Evolutionary conservation across 1,140 invertebrate genomes (phyloP), one percentile per base, ranked within the genome.

Genomic region (Chrysomallon squamiferum): DNA sequence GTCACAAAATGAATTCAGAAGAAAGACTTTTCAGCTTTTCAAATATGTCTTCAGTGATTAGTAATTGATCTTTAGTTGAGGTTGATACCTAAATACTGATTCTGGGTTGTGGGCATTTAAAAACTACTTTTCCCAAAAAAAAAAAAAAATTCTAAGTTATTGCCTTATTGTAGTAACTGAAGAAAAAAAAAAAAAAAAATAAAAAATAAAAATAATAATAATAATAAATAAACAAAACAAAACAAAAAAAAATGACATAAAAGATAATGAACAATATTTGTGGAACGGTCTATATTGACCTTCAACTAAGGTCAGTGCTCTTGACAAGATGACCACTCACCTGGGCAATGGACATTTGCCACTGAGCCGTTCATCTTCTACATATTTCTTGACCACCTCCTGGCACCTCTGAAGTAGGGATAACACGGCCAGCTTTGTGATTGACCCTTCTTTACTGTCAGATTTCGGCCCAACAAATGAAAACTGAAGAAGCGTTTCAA

Each of bases 401-500:
- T 96, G 92, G 80, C 97, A 98, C 68, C 96, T 88, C 59, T 81
- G 78, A 52, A 98, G 86, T 11, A 98, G 86, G 2, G 95, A 93
- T 25, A 94, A 93, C 20, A 98, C 94, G 2, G 96, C 96, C 65
- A 98, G 84, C 66, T 92, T 90, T 2, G 92, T 93, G 33, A 93
- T 92, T 59, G 93, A 77, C 47, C 83, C 84, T 62, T 84, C 81
- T 43, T 84, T 32, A 91, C 87, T 65, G 91, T 77, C 73, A 33
- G 68, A 73, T 2, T 68, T 72, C 22, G 38, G 35, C 38, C 67
- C 78, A 49, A 88, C 78, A 72, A 89, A 88, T 0, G 95, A 96
- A 87, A 97, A 98, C 84, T 97, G 95, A 15, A 98, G 88, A 25
- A 98, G 87, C 0, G 96, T 97, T 85, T 98, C 95, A 81, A 98